Evolutionary conservation across 2,797 vertebrate genomes (phyloP), one percentile per base, ranked within the genome.

Genomic region (Lindbergichthys nudifrons): DNA sequence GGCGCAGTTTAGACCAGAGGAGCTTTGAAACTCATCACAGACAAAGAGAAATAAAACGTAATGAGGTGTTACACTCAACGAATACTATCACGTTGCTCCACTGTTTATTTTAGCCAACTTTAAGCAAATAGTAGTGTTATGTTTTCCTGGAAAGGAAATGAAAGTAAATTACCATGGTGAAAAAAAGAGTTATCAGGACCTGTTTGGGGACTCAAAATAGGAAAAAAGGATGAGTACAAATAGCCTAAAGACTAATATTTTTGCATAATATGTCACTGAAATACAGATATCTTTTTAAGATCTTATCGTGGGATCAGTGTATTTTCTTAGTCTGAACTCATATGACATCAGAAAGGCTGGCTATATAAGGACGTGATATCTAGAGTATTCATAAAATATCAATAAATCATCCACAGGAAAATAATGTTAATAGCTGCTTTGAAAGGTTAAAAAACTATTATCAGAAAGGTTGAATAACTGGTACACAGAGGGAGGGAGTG

Each of bases 391-490:
- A 43, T 36, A 6, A 53, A 13, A 66, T 32, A 58, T 43, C 47
- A 50, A 19, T 39, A 41, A 64, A 59, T 47, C 18, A 16, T 14
- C 42, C 4, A 2, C 48, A 0, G 52, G 4, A 67, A 50, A 48
- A 41, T 6, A n/a, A 30, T 50, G 54, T 8, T 21, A 52, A 3
- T n/a, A 59, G 36, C 9, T 65, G 42, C 46, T 45, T 64, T 43
- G 14, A 65, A 69, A 62, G n/a, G 23, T 54, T 12, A 2, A 16
- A 50, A 60, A 19, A 42, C 41, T 59, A 30, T 54, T 15, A 45
- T 2, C 16, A 7, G 32, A 69, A 60, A 77, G 86, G 73, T 65
- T 21, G 70, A 77, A 66, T 30, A 78, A 80, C 81, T 56, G 62
- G 73, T 70, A 52, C 45, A 23, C 10, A 36, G 23, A 30, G 52